phyloP scores from a whole-genome alignment of 2,113 vertebrate genomes.

The Pelmatolapia mariae region DNA sequence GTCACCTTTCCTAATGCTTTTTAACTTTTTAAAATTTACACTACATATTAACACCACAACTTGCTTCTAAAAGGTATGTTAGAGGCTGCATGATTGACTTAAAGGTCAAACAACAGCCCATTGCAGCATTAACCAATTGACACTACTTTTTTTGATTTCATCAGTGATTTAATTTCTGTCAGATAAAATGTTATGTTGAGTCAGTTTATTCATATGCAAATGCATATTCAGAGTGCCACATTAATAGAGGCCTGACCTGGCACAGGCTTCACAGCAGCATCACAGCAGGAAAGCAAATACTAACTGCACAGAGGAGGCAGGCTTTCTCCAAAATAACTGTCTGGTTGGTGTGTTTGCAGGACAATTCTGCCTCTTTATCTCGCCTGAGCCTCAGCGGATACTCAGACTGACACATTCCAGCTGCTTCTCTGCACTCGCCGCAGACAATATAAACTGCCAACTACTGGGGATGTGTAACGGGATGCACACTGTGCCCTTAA shows the following conservation, averaged over 20 bases:
- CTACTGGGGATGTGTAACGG: conserved; percentile 1
- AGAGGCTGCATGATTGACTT: not conserved
- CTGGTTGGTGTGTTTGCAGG: conserved; percentile 9
- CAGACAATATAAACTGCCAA: conserved; percentile 44
- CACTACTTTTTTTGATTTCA: not conserved
- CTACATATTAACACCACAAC: not conserved
- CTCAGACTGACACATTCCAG: conserved; percentile 39
- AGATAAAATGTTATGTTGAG: not conserved
- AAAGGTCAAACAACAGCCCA: not conserved
- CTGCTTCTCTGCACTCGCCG: conserved; percentile 8
- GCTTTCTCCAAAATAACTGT: conserved; percentile 5
- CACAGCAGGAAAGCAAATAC: not conserved
- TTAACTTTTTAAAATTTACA: not conserved
- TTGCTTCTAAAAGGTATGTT: not conserved
- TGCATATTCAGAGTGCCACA: not conserved
- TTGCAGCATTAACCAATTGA: not conserved
- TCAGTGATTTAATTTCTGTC: not conserved
- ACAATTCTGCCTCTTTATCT: conserved; percentile 10
- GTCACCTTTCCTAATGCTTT: not conserved
- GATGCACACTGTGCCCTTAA: conserved; percentile 39
- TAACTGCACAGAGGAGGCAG: not conserved
- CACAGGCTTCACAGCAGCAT: not conserved
- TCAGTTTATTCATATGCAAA: conserved; percentile 28
- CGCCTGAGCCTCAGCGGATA: conserved; percentile 12
- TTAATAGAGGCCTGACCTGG: conserved; percentile 8